A percentile compares a stretch with the other conserved stretches of the same genome.
Evolutionary conservation across 2,888 invertebrate genomes (phyloP).

Genomic region (Epistrophe grossulariae): DNA sequence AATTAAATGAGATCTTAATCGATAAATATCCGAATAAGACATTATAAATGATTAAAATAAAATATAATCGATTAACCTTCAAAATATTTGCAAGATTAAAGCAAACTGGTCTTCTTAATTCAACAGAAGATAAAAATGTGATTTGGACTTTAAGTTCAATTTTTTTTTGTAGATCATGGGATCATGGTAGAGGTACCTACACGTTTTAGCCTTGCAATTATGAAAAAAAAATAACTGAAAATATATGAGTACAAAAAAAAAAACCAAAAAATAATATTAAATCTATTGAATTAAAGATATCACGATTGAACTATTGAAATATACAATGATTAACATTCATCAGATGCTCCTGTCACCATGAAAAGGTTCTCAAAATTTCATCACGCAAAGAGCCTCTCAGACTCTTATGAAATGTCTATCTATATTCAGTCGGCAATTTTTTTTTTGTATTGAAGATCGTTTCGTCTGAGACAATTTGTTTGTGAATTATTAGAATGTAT

Average conservation of each 20-base stretch:
- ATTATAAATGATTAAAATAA: slow-evolving; percentile 40
- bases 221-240: slow-evolving; percentile 1
- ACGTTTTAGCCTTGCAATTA: slow-evolving; percentile 55
- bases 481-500: slow-evolving; percentile 19
- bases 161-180: slow-evolving; percentile 15
- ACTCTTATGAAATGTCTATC: slow-evolving; percentile 22
- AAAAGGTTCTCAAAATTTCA: slow-evolving; percentile 58
- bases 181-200: slow-evolving; percentile 39
- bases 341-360: slow-evolving; percentile 34
- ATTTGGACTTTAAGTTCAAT: background rate
- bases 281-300: slow-evolving; percentile 58
- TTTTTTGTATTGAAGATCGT: background rate
- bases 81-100: slow-evolving; percentile 7
- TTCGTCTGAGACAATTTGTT: background rate
- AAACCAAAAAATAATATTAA: background rate
- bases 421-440: slow-evolving; percentile 1
- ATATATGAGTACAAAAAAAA: background rate
- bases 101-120: slow-evolving; percentile 25
- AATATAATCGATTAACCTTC: slow-evolving; percentile 45
- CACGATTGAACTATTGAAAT: slow-evolving; percentile 48
- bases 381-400: slow-evolving; percentile 1
- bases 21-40: slow-evolving; percentile 1
- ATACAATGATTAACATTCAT: slow-evolving; percentile 58
- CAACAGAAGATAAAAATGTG: background rate
- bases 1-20: slow-evolving; percentile 9